Conservation (phyloP, 1,140 invertebrate species). For the Drosophila gunungcola region DNA sequence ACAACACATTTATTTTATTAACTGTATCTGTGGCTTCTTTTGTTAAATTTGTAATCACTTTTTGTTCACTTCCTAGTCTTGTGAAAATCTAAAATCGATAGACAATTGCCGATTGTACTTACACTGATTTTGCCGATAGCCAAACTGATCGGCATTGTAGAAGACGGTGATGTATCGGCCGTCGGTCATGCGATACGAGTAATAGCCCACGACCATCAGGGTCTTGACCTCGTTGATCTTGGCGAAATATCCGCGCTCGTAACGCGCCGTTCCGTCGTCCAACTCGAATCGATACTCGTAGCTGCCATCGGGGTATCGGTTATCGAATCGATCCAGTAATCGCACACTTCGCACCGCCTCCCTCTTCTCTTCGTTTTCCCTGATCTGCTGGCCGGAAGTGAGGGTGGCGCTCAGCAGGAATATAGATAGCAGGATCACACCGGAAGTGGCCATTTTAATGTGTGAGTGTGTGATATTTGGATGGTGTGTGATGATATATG, state of each 20-base stretch:
- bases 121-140: slow-evolving; percentile 82
- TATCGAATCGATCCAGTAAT: slow-evolving; percentile 71
- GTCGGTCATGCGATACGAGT: slow-evolving; percentile 76
- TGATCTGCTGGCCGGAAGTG: slow-evolving; percentile 5
- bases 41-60: too few species aligned
- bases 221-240: slow-evolving; percentile 64
- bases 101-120: slow-evolving; percentile 32
- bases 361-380: slow-evolving; percentile 4
- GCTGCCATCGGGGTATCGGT: slow-evolving; percentile 79
- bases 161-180: slow-evolving; percentile 76
- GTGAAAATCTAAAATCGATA: not conserved
- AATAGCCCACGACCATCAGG: slow-evolving; percentile 79
- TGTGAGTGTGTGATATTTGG: slow-evolving; percentile 15
- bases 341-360: slow-evolving; percentile 20
- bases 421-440: slow-evolving; percentile 13
- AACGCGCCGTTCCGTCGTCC: slow-evolving; percentile 74
- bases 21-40: too few species aligned
- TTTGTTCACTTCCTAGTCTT: too few species aligned
- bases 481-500: slow-evolving; percentile 6
- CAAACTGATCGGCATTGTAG: slow-evolving; percentile 82
- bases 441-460: slow-evolving; percentile 31
- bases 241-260: slow-evolving; percentile 79
- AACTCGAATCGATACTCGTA: slow-evolving; percentile 80
- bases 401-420: slow-evolving; percentile 8
- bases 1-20: too few species aligned